Evolutionary conservation across 1,140 invertebrate species (phyloP), one percentile per base, ranked within the genome.

Genomic region (Rhagoletis pomonella): DNA sequence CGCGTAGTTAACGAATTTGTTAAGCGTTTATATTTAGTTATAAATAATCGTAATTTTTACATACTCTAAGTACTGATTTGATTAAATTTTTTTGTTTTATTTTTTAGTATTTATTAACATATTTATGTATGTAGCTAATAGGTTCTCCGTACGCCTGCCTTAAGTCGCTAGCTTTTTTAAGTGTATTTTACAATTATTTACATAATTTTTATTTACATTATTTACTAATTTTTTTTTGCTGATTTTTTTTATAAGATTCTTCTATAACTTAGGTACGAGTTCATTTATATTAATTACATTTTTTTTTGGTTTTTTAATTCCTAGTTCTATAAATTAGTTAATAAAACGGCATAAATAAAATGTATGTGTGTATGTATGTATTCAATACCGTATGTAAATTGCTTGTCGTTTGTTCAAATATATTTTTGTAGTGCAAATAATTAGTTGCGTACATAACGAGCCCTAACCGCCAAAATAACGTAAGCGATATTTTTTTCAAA

Each of bases 1-100:
- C 73, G 73, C 73, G 73, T 55, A 81, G 73, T 81, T 81, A 9
- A 81, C 73, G 73, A 81, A 81, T 81, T 81, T 81, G n/a, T 81
- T 81, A 81, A 81, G 73, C 73, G 73, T 81, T 81, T 81, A 81
- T 55, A 10, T 69, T 29, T 55, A 19, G 50, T 81, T 81, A 55
- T 81, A 55, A 81, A 55, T 58, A 50, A 47, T 81, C 7, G 39
- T 17, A n/a, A 73, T 47, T 47, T 73, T 44, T 73, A 47, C 17
- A 17, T 73, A 17, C n/a, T 9, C 42, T 73, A n/a, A 44, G 5
- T 55, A 55, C 4, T 81, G 4, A 29, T 50, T 81, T 55, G 29
- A 29, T 29, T 29, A 29, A 29, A 29, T 62, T 62, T 62, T 10
- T 50, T 81, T 55, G 6, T 81, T 19, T 44, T 10, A 3, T 14